These are phyloP conservation scores for Andrena marginata DNA, from an alignment of 2,888 invertebrate genomes.

Conservation along the genomic window DNA sequence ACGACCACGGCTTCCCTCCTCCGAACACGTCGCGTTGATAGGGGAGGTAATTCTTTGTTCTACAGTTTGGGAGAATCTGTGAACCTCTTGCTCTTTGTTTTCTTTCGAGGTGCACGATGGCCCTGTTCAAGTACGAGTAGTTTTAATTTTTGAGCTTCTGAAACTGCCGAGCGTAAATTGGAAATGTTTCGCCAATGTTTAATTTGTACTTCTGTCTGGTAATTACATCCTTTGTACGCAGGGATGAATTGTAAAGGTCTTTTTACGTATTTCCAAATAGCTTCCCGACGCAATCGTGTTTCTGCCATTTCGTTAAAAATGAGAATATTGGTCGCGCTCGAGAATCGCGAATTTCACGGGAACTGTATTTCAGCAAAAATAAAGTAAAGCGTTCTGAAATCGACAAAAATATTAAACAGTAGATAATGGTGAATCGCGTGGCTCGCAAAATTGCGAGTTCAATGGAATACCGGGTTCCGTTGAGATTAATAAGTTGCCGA, in stretches of 20 bases:
- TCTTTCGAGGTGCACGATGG: neutral
- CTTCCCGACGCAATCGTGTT: neutral
- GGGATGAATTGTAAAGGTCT: neutral
- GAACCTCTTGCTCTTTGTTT: neutral
- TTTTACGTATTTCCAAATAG: neutral
- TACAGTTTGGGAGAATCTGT: neutral
- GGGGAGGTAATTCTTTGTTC: neutral
- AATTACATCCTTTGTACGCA: too few relatives aligned
- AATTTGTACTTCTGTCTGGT: too few relatives aligned
- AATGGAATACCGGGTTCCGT: too few relatives aligned
- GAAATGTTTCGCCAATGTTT: neutral
- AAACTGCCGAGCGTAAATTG: neutral
- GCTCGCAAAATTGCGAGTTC: too few relatives aligned
- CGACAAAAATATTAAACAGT: too few relatives aligned
- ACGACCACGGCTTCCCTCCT: conserved; percentile 32
- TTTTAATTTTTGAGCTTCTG: neutral
- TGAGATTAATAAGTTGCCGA: too few relatives aligned
- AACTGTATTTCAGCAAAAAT: neutral
- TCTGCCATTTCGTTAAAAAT: neutral
- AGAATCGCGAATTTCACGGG: conserved; percentile 1
- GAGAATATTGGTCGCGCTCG: neutral
- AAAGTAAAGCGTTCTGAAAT: neutral
- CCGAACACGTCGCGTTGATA: neutral
- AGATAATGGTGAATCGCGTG: too few relatives aligned
- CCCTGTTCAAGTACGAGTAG: neutral